phyloP scores from a whole-genome alignment of 2,113 vertebrate genomes.

The Lycaon pictus region DNA sequence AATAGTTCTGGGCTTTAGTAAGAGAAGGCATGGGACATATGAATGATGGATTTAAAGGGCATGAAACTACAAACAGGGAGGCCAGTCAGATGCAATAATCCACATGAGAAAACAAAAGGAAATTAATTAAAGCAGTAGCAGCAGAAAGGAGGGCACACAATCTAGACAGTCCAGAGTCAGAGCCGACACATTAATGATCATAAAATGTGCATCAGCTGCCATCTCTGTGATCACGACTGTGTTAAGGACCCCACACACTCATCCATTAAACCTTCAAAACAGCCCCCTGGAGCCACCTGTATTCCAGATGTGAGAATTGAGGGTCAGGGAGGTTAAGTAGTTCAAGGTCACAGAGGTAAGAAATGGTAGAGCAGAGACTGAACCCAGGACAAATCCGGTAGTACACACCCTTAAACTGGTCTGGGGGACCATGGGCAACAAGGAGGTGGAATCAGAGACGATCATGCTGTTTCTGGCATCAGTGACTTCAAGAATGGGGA shows the following conservation, averaged over 20 bases:
- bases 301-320: not conserved
- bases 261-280: not conserved
- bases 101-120: not conserved
- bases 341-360: not conserved
- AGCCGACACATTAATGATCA: fast-evolving
- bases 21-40: not conserved
- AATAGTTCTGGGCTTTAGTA: not conserved
- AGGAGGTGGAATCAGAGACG: not conserved
- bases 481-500: not conserved
- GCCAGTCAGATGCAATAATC: not conserved
- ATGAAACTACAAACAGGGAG: conserved; percentile 35
- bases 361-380: not conserved
- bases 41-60: conserved; percentile 24
- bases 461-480: not conserved
- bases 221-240: not conserved
- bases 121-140: not conserved
- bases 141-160: not conserved
- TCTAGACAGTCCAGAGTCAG: not conserved
- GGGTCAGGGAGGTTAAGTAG: not conserved
- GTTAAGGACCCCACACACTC: not conserved
- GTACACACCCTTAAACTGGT: not conserved
- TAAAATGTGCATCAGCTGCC: fast-evolving
- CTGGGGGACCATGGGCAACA: not conserved
- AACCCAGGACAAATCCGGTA: not conserved
- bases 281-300: not conserved